These are phyloP conservation scores for Parapsyche elsis DNA, from an alignment of 1,140 invertebrate genomes.

Conservation along the genomic window DNA sequence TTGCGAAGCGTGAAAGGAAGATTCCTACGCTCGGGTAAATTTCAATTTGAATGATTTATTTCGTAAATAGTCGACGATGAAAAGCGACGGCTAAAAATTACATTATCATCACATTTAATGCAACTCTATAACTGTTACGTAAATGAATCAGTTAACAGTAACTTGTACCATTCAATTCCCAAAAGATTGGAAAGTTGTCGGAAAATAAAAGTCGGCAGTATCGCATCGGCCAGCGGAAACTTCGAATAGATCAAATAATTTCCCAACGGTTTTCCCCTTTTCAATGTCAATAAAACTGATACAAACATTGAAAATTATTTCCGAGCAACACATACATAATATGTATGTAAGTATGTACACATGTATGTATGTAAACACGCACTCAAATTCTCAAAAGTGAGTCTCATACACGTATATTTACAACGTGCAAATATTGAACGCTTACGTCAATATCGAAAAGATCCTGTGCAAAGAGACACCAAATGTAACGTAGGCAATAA, in stretches of 20 bases:
- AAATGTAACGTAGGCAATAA: too few relatives aligned
- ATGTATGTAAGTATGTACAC: too few relatives aligned
- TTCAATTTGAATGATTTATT: slow-evolving; percentile 43
- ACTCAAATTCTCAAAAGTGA: neutral
- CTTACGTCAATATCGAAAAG: too few relatives aligned
- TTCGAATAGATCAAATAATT: slow-evolving; percentile 33
- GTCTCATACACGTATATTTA: too few relatives aligned
- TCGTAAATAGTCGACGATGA: neutral
- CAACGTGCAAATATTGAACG: too few relatives aligned
- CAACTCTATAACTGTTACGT: neutral
- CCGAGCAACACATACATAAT: neutral
- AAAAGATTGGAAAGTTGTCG: too few relatives aligned
- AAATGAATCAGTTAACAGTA: neutral
- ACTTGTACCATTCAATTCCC: too few relatives aligned
- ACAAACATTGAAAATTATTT: slow-evolving; percentile 30
- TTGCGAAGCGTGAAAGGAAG: neutral
- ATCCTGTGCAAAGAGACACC: too few relatives aligned
- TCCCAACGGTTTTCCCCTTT: slow-evolving; percentile 32
- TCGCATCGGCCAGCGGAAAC: neutral
- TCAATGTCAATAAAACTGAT: slow-evolving; percentile 34
- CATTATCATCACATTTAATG: neutral
- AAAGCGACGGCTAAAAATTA: neutral
- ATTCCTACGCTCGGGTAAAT: slow-evolving; percentile 16
- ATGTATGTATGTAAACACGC: neutral
- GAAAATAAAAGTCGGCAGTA: neutral